A percentile compares a stretch with the other conserved stretches of the same genome.
Evolutionary conservation across 1,140 invertebrate species (phyloP).

Genomic region (Camponotus vicinus): DNA sequence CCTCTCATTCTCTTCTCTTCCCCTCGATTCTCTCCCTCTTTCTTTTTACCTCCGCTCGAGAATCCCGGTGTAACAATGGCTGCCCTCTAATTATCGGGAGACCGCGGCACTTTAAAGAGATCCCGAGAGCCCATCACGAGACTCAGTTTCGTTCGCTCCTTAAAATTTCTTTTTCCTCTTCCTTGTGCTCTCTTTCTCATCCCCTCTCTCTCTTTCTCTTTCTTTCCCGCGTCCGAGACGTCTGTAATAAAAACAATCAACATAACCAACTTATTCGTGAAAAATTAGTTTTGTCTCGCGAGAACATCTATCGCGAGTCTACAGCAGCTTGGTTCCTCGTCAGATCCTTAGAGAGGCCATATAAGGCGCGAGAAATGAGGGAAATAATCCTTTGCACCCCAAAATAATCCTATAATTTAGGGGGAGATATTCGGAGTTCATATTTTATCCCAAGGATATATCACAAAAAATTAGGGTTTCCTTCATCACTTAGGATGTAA

Average conservation of each 20-base stretch:
- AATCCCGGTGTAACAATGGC: conserved; percentile 82
- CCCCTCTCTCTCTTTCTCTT: background rate
- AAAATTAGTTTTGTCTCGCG: conserved; percentile 80
- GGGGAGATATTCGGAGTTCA: background rate
- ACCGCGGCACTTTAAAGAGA: conserved; percentile 85
- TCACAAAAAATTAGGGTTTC: conserved; percentile 1
- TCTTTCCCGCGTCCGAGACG: conserved; percentile 12
- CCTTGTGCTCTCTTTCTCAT: background rate
- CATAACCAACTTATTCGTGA: conserved; percentile 70
- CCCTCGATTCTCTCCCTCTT: conserved; percentile 71
- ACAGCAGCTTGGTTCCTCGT: background rate
- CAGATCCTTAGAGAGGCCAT: background rate
- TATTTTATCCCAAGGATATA: background rate
- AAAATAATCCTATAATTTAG: background rate
- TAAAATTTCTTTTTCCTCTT: conserved; percentile 75
- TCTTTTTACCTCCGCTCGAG: conserved; percentile 56
- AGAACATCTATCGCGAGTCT: conserved; percentile 56
- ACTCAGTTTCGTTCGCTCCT: conserved; percentile 82
- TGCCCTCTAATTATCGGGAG: conserved; percentile 86
- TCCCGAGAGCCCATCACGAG: conserved; percentile 81
- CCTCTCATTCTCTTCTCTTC: conserved; percentile 51
- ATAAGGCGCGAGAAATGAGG: background rate
- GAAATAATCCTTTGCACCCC: background rate
- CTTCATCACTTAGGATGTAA: background rate
- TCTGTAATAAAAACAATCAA: conserved; percentile 78